These are phyloP conservation scores for Autographa gamma DNA, from an alignment of 2,888 invertebrate species.

Conservation along the genomic window DNA sequence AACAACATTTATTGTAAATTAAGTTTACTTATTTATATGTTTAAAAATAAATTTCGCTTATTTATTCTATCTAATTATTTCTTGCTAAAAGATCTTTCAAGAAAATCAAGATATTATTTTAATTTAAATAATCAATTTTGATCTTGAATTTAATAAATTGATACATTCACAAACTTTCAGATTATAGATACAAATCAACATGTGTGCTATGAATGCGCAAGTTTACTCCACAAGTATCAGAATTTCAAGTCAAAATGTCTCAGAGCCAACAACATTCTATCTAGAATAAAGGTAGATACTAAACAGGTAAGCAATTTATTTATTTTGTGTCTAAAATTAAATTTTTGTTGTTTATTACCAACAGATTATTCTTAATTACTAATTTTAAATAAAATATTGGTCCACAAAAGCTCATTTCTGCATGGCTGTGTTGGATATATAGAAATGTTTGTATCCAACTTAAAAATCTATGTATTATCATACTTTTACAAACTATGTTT, in stretches of 20 bases:
- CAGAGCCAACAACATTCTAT: constrained; percentile 55
- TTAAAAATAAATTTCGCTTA: background rate
- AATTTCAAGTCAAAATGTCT: constrained; percentile 61
- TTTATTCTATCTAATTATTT: background rate
- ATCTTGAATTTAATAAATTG: no score
- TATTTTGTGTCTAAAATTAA: background rate
- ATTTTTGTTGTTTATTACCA: no score
- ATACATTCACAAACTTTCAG: constrained; percentile 9
- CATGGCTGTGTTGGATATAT: no score
- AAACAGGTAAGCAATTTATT: constrained; percentile 37
- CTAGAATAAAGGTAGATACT: constrained; percentile 28
- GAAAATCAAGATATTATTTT: no score
- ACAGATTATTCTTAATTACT: no score
- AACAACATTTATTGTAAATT: no score
- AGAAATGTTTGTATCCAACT: no score
- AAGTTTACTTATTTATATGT: no score
- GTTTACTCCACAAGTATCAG: constrained; percentile 58
- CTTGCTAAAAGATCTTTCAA: no score
- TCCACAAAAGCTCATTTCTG: no score
- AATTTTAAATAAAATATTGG: no score
- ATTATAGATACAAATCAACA: constrained; percentile 36
- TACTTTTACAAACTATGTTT: background rate
- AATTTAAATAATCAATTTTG: no score
- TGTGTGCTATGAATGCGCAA: constrained; percentile 63
- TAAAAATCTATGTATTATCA: background rate